Conservation (phyloP, 2,113 vertebrate genomes). For the Lepidothrix coronata region DNA sequence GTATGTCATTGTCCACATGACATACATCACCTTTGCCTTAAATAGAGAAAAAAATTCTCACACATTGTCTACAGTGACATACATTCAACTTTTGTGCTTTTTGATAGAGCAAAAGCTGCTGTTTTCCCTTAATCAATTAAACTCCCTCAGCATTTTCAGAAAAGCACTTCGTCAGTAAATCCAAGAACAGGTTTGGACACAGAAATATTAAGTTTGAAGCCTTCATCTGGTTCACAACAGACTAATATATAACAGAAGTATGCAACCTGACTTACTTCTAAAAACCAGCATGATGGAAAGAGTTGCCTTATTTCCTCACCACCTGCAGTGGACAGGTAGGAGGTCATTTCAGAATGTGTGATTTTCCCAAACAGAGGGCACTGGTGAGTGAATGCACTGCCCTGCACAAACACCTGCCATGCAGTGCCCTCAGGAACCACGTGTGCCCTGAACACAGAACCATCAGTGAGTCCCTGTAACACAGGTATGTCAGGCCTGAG, state of each 20-base stretch:
- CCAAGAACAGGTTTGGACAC: not conserved
- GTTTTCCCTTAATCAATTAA: not conserved
- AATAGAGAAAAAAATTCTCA: not conserved
- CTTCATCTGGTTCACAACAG: not conserved
- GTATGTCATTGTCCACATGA: accelerated
- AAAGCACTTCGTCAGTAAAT: not conserved
- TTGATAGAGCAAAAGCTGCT: not conserved
- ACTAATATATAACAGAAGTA: accelerated
- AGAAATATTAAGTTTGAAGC: not conserved
- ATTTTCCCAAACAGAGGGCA: accelerated
- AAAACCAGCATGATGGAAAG: not conserved
- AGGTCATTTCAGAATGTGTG: accelerated
- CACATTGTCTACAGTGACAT: not conserved
- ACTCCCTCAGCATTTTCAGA: not conserved
- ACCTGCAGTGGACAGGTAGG: accelerated
- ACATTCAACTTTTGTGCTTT: not conserved
- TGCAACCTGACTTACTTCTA: not conserved
- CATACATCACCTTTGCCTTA: not conserved
- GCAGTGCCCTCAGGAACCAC: accelerated
- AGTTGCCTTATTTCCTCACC: not conserved
- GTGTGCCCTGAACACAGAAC: accelerated
- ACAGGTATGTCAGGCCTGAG: accelerated
- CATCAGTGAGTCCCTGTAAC: accelerated
- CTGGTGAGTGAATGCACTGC: accelerated
- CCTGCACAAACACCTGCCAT: not conserved